phyloP scores from a whole-genome alignment of 1,140 invertebrate genomes.

The Anagrus nilaparvatae region DNA sequence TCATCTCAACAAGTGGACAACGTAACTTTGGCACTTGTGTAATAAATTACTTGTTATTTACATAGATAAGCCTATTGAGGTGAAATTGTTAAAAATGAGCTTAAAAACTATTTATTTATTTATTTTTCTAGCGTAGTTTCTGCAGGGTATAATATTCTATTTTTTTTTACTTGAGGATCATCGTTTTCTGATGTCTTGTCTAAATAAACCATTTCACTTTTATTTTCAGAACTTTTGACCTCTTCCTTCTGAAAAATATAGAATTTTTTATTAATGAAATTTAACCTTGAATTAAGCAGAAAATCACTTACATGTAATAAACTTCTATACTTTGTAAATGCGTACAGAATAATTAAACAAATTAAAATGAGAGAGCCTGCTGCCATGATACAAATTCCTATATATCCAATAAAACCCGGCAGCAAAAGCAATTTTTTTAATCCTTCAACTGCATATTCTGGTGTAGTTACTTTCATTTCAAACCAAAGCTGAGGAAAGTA shows the following conservation, averaged over 20 bases:
- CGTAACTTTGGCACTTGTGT: too few species aligned
- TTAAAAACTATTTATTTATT: too few species aligned
- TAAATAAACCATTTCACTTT: conserved; percentile 30
- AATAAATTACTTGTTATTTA: too few species aligned
- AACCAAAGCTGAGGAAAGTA: conserved; percentile 74
- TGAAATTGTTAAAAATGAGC: too few species aligned
- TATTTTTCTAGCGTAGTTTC: too few species aligned
- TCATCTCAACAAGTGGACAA: too few species aligned
- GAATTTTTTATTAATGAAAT: too few species aligned
- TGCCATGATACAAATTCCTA: conserved; percentile 24
- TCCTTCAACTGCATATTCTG: conserved; percentile 39
- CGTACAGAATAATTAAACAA: conserved; percentile 15
- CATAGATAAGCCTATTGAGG: too few species aligned
- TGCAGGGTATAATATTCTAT: conserved; percentile 31
- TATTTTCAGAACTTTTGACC: too few species aligned
- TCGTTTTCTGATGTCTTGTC: conserved; percentile 24
- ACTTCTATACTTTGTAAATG: too few species aligned
- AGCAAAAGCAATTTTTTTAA: conserved; percentile 30
- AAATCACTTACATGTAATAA: conserved; percentile 7
- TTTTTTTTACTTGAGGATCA: conserved; percentile 26
- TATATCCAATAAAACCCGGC: conserved; percentile 25
- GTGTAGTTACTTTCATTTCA: conserved; percentile 52
- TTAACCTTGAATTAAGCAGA: too few species aligned
- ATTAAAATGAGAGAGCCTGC: conserved; percentile 27
- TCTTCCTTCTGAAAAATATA: not conserved